Base-by-base conservation (phyloP, 2,888 invertebrate genomes). In the Protonemura montana region DNA sequence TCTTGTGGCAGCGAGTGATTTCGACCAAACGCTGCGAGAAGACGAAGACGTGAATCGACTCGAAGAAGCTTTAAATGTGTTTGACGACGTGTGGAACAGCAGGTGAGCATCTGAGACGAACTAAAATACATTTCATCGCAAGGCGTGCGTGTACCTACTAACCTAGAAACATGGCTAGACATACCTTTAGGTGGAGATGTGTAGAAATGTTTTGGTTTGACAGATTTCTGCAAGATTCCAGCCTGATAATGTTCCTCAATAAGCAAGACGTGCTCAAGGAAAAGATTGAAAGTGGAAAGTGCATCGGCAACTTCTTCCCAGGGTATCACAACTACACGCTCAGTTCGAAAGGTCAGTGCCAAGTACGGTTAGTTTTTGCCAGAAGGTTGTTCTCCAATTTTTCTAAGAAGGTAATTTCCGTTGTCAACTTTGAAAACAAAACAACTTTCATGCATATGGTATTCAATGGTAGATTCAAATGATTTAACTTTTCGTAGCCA, bases 241-340 rank as follows among this genome's bases (percentile, higher is more conserved):
- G 96, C 0, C 92, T 97, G 77, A 96, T 97, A 84, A 94, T 97
- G 10, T 97, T 97, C 91, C 92, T 97, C 76, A 97, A 97, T 91
- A 97, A 97, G 90, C 96, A 96, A 90, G 97, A 97, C 90, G 91
- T 96, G 0, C 92, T 97, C 85, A 93, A 95, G 88, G 92, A 93
- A 83, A 97, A 97, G 91, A 93, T 97, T 84, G 91, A 93, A n/a
- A 93, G 93, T 85, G 96, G 95, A 25, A 93, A 93, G 88, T 92
- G 92, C 86, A 93, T 96, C 85, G 94, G 92, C 0, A 92, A 93
- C 0, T 94, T 95, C 91, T 96, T 96, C 91, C 95, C 95, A 0
- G 93, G 94, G 87, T 96, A 94, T 89, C 89, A 91, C 2, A 89
- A 92, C n/a, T 96, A 93, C 89, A 90, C 91, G 13, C 91, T 92